Base-by-base conservation (phyloP, 2,888 invertebrate genomes). In the Mimas tiliae region DNA sequence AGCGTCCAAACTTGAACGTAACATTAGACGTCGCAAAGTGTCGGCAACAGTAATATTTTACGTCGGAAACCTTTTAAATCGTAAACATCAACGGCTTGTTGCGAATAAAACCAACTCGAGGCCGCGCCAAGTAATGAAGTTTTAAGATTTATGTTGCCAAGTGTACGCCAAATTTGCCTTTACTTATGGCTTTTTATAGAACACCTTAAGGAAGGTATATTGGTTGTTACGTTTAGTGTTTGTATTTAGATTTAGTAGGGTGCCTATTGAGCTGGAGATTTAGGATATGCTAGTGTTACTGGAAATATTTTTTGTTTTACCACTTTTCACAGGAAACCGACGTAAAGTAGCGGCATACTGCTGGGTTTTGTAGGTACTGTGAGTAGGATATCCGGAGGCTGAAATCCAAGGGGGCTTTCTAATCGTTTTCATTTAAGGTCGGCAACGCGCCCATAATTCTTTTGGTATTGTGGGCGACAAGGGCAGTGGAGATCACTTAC, bases 31-130 rank as follows among this genome's bases (percentile, higher is more conserved):
- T 48, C 62, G 47, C 33, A 70, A 90, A 87, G 82, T 88, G 83
- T 83, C 82, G 78, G 81, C 83, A 86, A 85, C 83, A 81, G 86
- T 83, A 87, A 91, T 90, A 89, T 88, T 89, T 91, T 88, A 91
- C 86, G 88, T 88, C 88, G 81, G 80, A 88, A 90, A 87, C 89
- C 90, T 90, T 90, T 90, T 90, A 91, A 90, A 90, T 89, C 86
- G 90, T 89, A 90, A 90, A 89, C 89, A 89, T 88, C 84, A 83
- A 79, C 79, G 82, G 78, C 80, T 80, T 81, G 85, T 82, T 80
- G 83, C 79, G 77, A 82, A 81, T 85, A 87, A 88, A 88, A 84
- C 82, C 83, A 82, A 86, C 84, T 84, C 78, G 83, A 71, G 82
- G 77, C 78, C 72, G 78, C 75, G 81, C 79, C 81, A 80, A 83